Evolutionary conservation across 1,140 invertebrate species (phyloP).

Genomic region (Drosophila kanapiae): DNA sequence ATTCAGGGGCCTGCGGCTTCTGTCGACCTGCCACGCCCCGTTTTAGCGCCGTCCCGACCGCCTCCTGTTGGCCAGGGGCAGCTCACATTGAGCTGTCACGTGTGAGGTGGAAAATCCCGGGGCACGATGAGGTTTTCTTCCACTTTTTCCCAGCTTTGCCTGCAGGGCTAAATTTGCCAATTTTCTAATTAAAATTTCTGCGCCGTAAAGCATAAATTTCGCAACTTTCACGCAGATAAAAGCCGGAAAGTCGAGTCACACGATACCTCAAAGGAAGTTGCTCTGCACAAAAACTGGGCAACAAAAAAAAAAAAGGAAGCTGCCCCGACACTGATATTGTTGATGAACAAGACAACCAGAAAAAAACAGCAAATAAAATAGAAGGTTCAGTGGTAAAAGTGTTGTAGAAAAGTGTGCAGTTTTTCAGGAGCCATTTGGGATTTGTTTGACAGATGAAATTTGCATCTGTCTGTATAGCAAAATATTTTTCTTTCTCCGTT

Average conservation of each 20-base stretch:
- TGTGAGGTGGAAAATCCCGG: constrained; percentile 51
- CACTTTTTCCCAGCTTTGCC: constrained; percentile 30
- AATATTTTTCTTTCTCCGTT: not conserved
- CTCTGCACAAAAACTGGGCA: constrained; percentile 2
- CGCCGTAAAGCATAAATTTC: constrained; percentile 82
- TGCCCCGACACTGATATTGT: constrained; percentile 29
- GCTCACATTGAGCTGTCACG: constrained; percentile 76
- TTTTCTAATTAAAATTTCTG: constrained; percentile 84
- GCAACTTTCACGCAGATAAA: constrained; percentile 73
- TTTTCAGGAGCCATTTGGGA: constrained; percentile 22
- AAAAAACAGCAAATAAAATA: constrained; percentile 10
- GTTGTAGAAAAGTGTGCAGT: constrained; percentile 7
- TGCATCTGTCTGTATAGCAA: constrained; percentile 21
- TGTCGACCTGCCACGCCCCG: constrained; percentile 37
- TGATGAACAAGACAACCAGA: constrained; percentile 19
- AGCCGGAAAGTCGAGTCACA: constrained; percentile 51
- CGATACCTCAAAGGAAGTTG: constrained; percentile 58
- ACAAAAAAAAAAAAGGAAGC: constrained; percentile 1
- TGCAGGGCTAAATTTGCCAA: constrained; percentile 72
- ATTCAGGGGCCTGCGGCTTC: constrained; percentile 40
- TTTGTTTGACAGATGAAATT: constrained; percentile 42
- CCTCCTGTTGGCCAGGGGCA: constrained; percentile 29
- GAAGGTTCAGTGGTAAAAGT: constrained; percentile 23
- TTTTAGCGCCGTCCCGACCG: not conserved
- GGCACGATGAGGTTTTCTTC: not conserved